Base-by-base conservation (phyloP, 2,113 vertebrate genomes). In the human region DNA sequence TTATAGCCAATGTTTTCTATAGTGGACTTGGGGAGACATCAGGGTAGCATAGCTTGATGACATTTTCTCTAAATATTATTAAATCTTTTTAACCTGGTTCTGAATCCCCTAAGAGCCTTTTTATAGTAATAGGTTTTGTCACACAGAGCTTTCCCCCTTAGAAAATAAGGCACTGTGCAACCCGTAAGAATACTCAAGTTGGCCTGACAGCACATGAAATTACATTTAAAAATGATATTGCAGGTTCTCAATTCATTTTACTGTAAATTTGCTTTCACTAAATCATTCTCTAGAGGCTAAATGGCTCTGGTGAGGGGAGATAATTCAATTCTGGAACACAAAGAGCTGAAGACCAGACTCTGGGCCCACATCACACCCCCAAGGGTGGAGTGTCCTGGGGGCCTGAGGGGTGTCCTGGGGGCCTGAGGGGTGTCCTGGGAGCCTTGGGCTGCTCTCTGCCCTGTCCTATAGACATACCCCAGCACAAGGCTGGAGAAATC, bases 31-130 rank as follows among this genome's bases (percentile, higher is more conserved):
- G 30, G n/a, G 40, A 35, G 59, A 20, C 35, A 57, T 83, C 1
- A 6, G 70, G 22, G 23, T 43, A 50, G 4, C 68, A 64, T 48
- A 87, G 40, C 35, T 66, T 80, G 48, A 43, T 93, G 59, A 66
- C 10, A 94, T 88, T 93, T 96, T 57, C 45, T 94, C 35, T 92
- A 64, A 87, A 93, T n/a, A 80, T 81, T 80, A 83, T 73, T 80
- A 27, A 89, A 2, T n/a, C 40, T 59, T 82, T 50, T 85, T 68
- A 79, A 66, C 8, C 2, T 81, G 25, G 35, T 25, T 79, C 70
- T 35, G 27, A 30, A 38, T 83, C 25, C 5, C 45, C 45, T 59
- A 79, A 78, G 25, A 89, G 57, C 8, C 50, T 45, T 94, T 59
- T 40, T 32, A 68, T 20, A 86, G n/a, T 85, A 92, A 92, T 38